Conservation (phyloP, 2,797 vertebrate genomes). For the Tinamus major region DNA sequence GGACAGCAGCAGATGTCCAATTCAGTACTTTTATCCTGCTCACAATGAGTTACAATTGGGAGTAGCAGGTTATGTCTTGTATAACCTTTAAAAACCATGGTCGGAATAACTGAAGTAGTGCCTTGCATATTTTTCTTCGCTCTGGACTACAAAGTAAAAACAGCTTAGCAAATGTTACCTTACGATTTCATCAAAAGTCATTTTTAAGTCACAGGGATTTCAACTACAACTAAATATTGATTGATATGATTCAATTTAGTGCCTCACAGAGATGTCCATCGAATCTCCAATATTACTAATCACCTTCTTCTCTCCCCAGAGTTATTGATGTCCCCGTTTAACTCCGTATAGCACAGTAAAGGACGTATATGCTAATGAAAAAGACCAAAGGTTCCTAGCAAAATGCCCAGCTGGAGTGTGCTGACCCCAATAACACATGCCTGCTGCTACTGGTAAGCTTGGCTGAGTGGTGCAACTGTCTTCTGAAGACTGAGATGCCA, state of each 20-base stretch:
- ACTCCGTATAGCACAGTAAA: neutral
- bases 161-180: neutral
- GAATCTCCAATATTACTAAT: neutral
- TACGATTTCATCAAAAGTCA: neutral
- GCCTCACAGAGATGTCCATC: neutral
- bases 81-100: neutral
- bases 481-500: neutral
- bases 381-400: neutral
- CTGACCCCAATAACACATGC: fast-evolving
- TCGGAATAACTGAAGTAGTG: neutral
- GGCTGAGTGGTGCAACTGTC: neutral
- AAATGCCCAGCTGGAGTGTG: neutral
- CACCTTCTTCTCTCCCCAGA: neutral
- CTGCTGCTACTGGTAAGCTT: neutral
- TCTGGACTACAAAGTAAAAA: neutral
- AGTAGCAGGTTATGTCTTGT: neutral
- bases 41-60: neutral
- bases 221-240: neutral
- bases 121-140: neutral
- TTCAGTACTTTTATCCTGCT: neutral
- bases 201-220: conserved; percentile 11
- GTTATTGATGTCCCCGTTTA: neutral
- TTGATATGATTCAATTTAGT: neutral
- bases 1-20: neutral
- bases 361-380: neutral